Percentiles rank a stretch among this genome's conserved stretches.
Evolutionary conservation across 2,797 vertebrate species (phyloP).

Genomic region (Hephaestus fuliginosus): DNA sequence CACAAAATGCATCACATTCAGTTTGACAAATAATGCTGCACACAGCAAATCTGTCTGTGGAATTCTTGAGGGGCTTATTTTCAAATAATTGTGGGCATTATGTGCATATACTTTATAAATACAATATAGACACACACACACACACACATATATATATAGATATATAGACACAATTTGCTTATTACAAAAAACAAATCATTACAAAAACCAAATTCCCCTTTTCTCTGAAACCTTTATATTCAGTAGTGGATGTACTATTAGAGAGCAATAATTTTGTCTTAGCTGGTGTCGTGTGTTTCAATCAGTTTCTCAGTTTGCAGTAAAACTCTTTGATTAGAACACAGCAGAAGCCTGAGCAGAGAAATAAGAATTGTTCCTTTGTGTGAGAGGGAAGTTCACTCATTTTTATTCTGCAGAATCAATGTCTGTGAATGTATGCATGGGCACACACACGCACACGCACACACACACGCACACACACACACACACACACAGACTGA

Average conservation of each 20-base stretch:
- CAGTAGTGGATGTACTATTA: background rate
- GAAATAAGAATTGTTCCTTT: constrained; percentile 46
- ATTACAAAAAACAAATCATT: too few relatives aligned
- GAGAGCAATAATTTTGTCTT: background rate
- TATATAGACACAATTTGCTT: background rate
- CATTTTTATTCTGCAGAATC: constrained; percentile 57
- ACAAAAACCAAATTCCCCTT: too few relatives aligned
- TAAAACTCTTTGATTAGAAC: constrained; percentile 32
- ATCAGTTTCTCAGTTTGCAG: constrained; percentile 31
- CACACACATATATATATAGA: too few relatives aligned
- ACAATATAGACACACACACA: too few relatives aligned
- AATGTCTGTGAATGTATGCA: constrained; percentile 49
- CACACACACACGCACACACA: constrained; percentile 29
- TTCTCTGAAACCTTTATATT: background rate
- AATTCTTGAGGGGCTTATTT: background rate
- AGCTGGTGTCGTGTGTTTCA: constrained; percentile 23
- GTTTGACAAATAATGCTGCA: background rate
- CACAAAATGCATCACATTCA: background rate
- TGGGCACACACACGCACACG: constrained; percentile 4
- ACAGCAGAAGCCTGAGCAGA: constrained; percentile 17
- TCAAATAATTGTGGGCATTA: background rate
- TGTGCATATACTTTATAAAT: too few relatives aligned
- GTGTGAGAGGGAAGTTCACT: constrained; percentile 34
- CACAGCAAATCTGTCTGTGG: background rate
- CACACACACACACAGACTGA: constrained; percentile 31